phyloP scores from a whole-genome alignment of 2,888 invertebrate species.

The Brassicogethes aeneus region DNA sequence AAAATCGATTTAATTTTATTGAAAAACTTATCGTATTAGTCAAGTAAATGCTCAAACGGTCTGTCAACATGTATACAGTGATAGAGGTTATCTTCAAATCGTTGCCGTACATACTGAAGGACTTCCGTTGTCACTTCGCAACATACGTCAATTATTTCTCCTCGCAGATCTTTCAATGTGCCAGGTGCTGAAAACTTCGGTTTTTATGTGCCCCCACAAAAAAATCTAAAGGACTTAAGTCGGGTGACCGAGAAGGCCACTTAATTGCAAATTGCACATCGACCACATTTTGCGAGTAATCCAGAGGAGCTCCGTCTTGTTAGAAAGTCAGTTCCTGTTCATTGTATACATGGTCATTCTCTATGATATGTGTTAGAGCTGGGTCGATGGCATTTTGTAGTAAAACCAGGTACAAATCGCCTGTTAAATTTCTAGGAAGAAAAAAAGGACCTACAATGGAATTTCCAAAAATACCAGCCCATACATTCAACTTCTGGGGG shows the following conservation, averaged over 20 bases:
- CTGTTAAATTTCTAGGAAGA: conserved; percentile 9
- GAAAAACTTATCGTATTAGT: background rate
- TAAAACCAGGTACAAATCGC: conserved; percentile 10
- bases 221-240: background rate
- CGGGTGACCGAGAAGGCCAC: background rate
- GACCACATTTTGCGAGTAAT: background rate
- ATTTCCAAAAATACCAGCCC: conserved; percentile 10
- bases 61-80: too few species aligned
- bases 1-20: background rate
- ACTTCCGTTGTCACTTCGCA: background rate
- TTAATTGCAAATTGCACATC: background rate
- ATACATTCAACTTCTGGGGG: conserved; percentile 9
- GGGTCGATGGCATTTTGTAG: conserved; percentile 7
- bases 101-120: background rate
- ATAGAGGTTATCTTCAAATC: too few species aligned
- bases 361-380: conserved; percentile 7
- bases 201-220: too few species aligned
- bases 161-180: background rate
- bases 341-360: conserved; percentile 2
- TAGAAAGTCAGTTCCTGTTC: background rate
- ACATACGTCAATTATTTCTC: background rate
- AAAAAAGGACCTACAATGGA: conserved; percentile 9
- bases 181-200: too few species aligned
- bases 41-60: background rate
- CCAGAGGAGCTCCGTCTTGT: background rate